phyloP scores from a whole-genome alignment of 2,888 invertebrate genomes.

The Rotaria socialis region DNA sequence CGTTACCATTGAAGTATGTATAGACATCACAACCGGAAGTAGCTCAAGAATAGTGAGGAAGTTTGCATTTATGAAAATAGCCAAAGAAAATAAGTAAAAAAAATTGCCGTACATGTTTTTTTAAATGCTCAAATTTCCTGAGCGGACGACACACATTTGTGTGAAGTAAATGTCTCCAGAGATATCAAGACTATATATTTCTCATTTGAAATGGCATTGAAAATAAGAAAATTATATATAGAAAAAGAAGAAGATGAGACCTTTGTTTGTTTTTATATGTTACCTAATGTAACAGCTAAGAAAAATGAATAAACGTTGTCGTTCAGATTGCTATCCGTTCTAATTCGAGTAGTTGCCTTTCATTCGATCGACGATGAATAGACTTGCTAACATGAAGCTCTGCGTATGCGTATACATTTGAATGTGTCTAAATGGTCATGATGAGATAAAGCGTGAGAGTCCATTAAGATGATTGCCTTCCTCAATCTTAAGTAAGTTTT shows the following conservation, averaged over 20 bases:
- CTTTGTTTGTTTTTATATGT: neutral
- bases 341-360: neutral
- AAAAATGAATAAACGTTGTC: neutral
- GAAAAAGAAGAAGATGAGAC: neutral
- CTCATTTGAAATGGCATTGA: neutral
- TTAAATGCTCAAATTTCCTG: neutral
- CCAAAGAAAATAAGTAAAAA: neutral
- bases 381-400: neutral
- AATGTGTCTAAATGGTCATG: neutral
- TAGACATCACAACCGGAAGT: neutral
- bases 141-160: neutral
- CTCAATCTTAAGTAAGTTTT: neutral
- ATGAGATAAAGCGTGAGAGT: neutral
- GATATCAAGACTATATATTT: neutral
- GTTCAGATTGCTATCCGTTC: neutral
- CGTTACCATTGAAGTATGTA: neutral
- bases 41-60: neutral
- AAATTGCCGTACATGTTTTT: neutral
- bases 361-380: neutral
- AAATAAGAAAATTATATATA: neutral
- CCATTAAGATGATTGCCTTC: neutral
- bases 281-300: neutral
- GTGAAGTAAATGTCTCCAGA: neutral
- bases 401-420: neutral
- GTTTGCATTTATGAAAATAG: neutral